Conservation (phyloP, 2,888 invertebrate genomes). For the Dicyrtoma fusca region DNA sequence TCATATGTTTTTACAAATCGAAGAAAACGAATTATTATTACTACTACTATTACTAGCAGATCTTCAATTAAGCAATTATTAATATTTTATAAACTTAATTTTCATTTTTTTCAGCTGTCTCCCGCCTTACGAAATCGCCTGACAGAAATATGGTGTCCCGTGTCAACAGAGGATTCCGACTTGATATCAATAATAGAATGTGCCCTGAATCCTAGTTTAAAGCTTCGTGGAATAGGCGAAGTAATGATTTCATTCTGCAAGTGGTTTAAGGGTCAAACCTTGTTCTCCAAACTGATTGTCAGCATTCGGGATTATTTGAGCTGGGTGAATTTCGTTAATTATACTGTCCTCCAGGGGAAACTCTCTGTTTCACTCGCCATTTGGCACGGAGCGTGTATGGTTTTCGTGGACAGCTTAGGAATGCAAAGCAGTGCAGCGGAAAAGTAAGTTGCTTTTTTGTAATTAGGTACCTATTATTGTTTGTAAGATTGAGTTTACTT, state of each 20-base stretch:
- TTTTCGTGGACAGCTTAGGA: constrained; percentile 89
- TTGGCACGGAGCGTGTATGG: constrained; percentile 86
- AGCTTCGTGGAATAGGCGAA: constrained; percentile 70
- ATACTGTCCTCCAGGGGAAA: constrained; percentile 59
- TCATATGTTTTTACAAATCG: neutral
- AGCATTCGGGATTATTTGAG: constrained; percentile 90
- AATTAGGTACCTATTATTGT: neutral
- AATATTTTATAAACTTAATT: no score
- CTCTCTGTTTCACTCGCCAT: constrained; percentile 69
- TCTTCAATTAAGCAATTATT: no score
- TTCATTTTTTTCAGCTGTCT: constrained; percentile 67
- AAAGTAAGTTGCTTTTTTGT: constrained; percentile 60
- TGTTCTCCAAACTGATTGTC: constrained; percentile 68
- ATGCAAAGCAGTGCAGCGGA: constrained; percentile 77
- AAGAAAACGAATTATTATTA: no score
- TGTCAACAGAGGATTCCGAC: constrained; percentile 73
- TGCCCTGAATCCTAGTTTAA: constrained; percentile 71
- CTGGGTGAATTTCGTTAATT: constrained; percentile 89
- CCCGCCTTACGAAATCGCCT: constrained; percentile 96
- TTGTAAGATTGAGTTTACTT: no score
- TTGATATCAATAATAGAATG: constrained; percentile 78
- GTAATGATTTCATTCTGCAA: constrained; percentile 54
- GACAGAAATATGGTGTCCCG: constrained; percentile 98
- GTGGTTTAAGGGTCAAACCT: constrained; percentile 51
- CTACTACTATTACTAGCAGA: no score